phyloP scores from a whole-genome alignment of 2,113 vertebrate genomes.

The Syngnathoides biaculeatus region DNA sequence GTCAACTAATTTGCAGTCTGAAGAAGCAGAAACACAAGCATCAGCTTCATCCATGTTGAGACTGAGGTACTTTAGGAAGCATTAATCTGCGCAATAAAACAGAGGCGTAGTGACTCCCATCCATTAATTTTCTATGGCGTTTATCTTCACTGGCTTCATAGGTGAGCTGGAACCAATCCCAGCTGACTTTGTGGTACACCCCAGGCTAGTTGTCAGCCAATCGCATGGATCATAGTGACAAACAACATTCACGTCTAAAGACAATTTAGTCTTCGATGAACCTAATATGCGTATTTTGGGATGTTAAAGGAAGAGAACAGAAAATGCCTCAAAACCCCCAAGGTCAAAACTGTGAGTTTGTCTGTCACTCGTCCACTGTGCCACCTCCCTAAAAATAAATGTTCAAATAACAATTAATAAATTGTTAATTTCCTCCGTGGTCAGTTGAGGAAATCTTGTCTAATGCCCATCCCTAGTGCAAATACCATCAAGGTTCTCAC shows the following conservation, averaged over 20 bases:
- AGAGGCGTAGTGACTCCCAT: too few species aligned
- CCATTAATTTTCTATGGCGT: too few species aligned
- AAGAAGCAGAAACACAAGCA: not conserved
- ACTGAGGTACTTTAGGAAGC: not conserved
- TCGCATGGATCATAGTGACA: not conserved
- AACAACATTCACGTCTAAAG: not conserved
- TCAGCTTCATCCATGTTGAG: not conserved
- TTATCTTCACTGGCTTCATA: too few species aligned
- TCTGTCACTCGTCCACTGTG: not conserved
- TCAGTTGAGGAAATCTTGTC: not conserved
- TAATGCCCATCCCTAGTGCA: not conserved
- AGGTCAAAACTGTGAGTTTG: not conserved
- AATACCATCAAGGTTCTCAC: slow-evolving; percentile 1
- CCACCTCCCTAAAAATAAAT: not conserved
- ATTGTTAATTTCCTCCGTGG: not conserved
- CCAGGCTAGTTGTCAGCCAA: not conserved
- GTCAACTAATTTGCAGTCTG: not conserved
- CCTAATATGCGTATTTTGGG: not conserved
- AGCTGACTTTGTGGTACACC: not conserved
- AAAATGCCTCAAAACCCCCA: not conserved
- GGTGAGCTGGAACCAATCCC: too few species aligned
- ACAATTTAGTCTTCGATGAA: not conserved
- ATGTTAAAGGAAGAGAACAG: not conserved
- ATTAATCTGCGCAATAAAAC: not conserved
- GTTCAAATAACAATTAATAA: not conserved